Conservation (phyloP, 2,113 vertebrate genomes). For the Antechinus flavipes region DNA sequence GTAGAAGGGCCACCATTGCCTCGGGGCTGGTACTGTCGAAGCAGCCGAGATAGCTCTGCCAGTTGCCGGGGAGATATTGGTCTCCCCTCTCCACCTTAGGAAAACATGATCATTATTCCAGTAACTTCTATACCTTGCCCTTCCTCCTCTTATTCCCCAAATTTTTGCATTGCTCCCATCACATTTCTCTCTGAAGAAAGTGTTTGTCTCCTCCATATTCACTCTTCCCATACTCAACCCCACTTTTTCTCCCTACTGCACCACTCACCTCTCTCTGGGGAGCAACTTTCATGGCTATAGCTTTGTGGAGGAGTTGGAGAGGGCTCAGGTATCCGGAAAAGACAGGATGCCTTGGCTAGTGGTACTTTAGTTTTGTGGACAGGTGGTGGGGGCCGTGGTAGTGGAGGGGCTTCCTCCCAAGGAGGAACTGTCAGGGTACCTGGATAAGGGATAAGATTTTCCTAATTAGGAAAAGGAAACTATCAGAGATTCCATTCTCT, state of each 20-base stretch:
- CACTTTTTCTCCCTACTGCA: no score
- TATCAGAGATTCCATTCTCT: neutral
- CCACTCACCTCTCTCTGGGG: slow-evolving; percentile 69
- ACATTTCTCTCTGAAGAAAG: neutral
- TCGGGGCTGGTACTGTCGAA: slow-evolving; percentile 69
- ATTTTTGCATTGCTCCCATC: neutral
- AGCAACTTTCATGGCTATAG: slow-evolving; percentile 49
- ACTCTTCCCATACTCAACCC: neutral
- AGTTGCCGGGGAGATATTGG: slow-evolving; percentile 50
- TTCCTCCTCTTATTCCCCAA: neutral
- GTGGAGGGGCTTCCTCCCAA: slow-evolving; percentile 70
- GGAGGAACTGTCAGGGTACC: slow-evolving; percentile 36
- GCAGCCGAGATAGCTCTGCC: slow-evolving; percentile 75
- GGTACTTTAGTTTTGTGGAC: slow-evolving; percentile 80
- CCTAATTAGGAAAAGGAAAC: neutral
- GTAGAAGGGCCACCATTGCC: slow-evolving; percentile 57
- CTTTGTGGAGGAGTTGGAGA: slow-evolving; percentile 53
- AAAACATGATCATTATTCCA: neutral
- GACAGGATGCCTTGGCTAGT: slow-evolving; percentile 63
- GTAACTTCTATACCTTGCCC: neutral
- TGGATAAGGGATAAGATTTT: slow-evolving; percentile 1
- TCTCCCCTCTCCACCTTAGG: slow-evolving; percentile 60
- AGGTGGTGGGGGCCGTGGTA: slow-evolving; percentile 68
- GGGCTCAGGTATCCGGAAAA: slow-evolving; percentile 50
- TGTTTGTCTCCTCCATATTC: neutral